These are phyloP conservation scores for Typhlichthys subterraneus DNA, from an alignment of 2,797 vertebrate species.

Conservation along the genomic window DNA sequence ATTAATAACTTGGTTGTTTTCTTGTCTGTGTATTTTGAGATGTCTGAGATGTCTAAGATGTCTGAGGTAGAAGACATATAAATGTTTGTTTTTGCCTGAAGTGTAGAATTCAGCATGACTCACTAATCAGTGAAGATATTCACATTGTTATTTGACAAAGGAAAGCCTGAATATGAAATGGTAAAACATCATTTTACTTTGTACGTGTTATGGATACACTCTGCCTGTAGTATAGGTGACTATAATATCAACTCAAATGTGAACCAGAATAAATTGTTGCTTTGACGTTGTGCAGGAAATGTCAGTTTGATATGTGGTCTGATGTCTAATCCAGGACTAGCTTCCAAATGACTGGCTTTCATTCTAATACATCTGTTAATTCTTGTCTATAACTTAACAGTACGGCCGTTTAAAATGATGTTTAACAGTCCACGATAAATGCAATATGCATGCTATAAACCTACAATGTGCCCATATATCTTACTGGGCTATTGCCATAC, in stretches of 20 bases:
- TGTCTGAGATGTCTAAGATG: conserved; percentile 15
- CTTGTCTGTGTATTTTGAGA: conserved; percentile 13
- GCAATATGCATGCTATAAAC: conserved; percentile 39
- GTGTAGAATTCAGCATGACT: conserved; percentile 10
- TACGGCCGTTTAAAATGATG: conserved; percentile 26
- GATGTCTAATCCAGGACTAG: conserved; percentile 21
- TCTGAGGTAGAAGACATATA: conserved; percentile 7
- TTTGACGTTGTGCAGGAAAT: neutral
- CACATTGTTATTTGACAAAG: conserved; percentile 50
- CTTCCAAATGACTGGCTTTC: conserved; percentile 20
- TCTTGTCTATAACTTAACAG: conserved; percentile 11
- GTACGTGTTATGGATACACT: conserved; percentile 10
- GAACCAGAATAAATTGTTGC: neutral
- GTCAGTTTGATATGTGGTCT: conserved; percentile 5
- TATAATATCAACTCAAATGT: too few species aligned
- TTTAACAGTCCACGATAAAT: conserved; percentile 40
- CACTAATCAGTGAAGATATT: neutral
- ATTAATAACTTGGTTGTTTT: conserved; percentile 6
- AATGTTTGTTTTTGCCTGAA: conserved; percentile 27
- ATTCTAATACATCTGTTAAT: conserved; percentile 5
- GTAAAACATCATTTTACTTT: conserved; percentile 57
- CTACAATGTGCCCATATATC: conserved; percentile 23
- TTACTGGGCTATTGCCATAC: conserved; percentile 33
- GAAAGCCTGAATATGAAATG: conserved; percentile 39
- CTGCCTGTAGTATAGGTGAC: too few species aligned